These are phyloP conservation scores for Pygoscelis antarcticus DNA, from an alignment of 2,113 vertebrate genomes.

Conservation along the genomic window DNA sequence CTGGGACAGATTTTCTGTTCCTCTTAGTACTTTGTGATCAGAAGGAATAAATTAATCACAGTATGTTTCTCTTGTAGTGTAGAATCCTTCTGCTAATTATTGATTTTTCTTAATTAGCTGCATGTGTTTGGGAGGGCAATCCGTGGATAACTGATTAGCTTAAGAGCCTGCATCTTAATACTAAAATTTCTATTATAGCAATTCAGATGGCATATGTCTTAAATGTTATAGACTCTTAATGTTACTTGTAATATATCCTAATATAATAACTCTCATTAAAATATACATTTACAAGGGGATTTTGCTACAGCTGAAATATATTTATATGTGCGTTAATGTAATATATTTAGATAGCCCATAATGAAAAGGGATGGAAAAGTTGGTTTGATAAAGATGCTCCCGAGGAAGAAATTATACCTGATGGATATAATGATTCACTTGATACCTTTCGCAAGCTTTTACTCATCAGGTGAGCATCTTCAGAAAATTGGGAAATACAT, in stretches of 20 bases:
- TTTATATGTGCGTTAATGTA: neutral
- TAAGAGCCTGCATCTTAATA: neutral
- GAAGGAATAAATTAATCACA: neutral
- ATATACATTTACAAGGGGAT: neutral
- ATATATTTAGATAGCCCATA: conserved; percentile 63
- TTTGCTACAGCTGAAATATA: neutral
- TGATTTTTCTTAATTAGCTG: neutral
- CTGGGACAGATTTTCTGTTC: neutral
- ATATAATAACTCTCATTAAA: neutral
- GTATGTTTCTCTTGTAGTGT: neutral
- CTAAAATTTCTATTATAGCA: neutral
- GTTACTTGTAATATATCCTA: neutral
- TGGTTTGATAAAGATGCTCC: conserved; percentile 80
- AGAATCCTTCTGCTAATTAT: neutral
- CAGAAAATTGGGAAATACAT: neutral
- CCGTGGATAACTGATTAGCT: neutral
- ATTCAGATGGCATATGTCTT: neutral
- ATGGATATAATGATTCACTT: conserved; percentile 76
- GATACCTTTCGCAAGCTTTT: conserved; percentile 77
- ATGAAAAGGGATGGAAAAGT: conserved; percentile 76
- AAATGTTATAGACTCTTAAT: neutral
- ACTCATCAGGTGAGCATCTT: conserved; percentile 74
- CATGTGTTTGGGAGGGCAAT: neutral
- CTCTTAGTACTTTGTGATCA: neutral
- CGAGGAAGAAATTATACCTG: conserved; percentile 77